A percentile compares a stretch with the other conserved stretches of the same genome.
These are phyloP conservation scores for Notocelia uddmanniana DNA, from an alignment of 2,888 invertebrate genomes.

Conservation along the genomic window DNA sequence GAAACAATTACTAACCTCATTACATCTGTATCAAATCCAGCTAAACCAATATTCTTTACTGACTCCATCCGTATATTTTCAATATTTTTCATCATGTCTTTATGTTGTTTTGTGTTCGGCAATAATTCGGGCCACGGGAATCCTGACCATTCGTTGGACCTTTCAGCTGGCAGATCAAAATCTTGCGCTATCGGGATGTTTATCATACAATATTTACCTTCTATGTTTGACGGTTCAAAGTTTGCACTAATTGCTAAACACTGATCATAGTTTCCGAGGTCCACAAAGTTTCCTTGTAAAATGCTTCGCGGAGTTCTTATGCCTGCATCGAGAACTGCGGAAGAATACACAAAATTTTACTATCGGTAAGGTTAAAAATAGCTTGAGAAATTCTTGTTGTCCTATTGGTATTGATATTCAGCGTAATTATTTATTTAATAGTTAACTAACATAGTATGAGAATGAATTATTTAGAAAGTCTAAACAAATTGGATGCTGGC, in stretches of 20 bases:
- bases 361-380: no score
- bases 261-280: slow-evolving; percentile 67
- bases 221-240: slow-evolving; percentile 55
- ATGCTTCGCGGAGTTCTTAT: slow-evolving; percentile 5
- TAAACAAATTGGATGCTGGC: no score
- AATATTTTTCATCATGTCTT: slow-evolving; percentile 14
- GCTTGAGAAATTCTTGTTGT: no score
- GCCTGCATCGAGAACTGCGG: slow-evolving; percentile 12
- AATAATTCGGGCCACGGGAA: slow-evolving; percentile 47
- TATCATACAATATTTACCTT: slow-evolving; percentile 72
- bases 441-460: no score
- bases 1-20: background rate
- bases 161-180: slow-evolving; percentile 48
- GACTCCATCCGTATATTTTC: slow-evolving; percentile 13
- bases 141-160: slow-evolving; percentile 48
- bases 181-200: slow-evolving; percentile 59
- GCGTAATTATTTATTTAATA: no score
- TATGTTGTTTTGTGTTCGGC: slow-evolving; percentile 22
- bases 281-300: slow-evolving; percentile 59
- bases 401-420: no score
- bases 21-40: slow-evolving; percentile 2
- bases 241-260: slow-evolving; percentile 61
- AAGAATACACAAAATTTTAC: background rate
- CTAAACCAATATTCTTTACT: slow-evolving; percentile 10
- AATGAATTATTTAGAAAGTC: no score